Conservation (phyloP, 35 echinoderm and acorn worm genomes). For the Lytechinus variegatus region DNA sequence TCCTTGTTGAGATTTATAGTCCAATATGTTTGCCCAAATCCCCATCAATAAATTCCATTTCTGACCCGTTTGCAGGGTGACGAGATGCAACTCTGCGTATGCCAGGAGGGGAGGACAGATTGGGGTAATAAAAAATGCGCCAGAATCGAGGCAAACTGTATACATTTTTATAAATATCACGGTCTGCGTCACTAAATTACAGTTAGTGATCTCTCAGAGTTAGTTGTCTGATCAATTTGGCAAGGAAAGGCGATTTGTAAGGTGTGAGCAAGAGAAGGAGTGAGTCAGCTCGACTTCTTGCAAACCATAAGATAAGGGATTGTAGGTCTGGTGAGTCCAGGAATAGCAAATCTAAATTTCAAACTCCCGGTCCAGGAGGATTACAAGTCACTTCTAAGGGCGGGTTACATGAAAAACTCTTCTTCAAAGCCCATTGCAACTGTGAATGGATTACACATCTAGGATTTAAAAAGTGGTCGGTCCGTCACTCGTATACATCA, state of each 20-base stretch:
- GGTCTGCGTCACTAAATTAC: slow-evolving; percentile 2
- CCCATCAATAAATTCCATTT: slow-evolving; percentile 34
- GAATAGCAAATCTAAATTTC: slow-evolving; percentile 13
- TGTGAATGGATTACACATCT: neutral
- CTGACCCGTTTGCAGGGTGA: neutral
- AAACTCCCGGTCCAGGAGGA: slow-evolving; percentile 6
- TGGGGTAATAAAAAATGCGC: neutral
- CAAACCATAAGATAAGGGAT: neutral
- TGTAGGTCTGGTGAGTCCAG: neutral
- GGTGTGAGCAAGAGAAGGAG: neutral
- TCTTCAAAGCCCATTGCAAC: neutral
- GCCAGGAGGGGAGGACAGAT: neutral
- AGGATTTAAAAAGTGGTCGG: slow-evolving; percentile 18
- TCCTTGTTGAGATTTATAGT: slow-evolving; percentile 16
- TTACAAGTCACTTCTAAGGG: neutral
- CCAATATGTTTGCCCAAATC: slow-evolving; percentile 42
- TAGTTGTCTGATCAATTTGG: slow-evolving; percentile 7
- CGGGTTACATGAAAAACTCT: neutral
- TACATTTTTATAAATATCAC: slow-evolving; percentile 15
- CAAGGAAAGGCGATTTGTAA: neutral
- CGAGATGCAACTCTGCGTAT: neutral
- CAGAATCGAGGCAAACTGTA: neutral
- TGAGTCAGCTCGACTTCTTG: neutral
- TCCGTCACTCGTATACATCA: slow-evolving; percentile 6
- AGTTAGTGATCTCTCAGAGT: neutral